phyloP scores from a whole-genome alignment of 2,888 invertebrate genomes.

The Dinocampus coccinellae region DNA sequence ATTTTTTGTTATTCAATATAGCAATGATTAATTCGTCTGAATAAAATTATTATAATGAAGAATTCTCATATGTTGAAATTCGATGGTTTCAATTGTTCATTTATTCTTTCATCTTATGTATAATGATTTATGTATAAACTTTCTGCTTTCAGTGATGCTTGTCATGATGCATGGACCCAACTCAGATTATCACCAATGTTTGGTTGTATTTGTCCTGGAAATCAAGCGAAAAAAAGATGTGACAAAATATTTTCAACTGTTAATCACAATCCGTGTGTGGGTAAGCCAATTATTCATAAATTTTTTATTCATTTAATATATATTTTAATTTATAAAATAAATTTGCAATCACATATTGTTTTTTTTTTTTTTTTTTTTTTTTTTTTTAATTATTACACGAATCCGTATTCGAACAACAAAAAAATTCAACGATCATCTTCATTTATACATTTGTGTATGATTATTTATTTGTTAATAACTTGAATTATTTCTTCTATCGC shows the following conservation, averaged over 20 bases:
- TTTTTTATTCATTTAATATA: neutral
- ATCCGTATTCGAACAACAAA: too few relatives aligned
- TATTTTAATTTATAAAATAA: neutral
- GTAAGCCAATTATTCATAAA: slow-evolving; percentile 74
- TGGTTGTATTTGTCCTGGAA: slow-evolving; percentile 93
- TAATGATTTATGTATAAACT: too few relatives aligned
- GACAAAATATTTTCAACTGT: slow-evolving; percentile 90
- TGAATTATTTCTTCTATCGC: slow-evolving; percentile 20
- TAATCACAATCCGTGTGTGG: slow-evolving; percentile 94
- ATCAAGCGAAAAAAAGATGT: slow-evolving; percentile 88
- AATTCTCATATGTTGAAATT: too few relatives aligned
- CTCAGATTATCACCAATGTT: slow-evolving; percentile 90
- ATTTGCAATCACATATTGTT: neutral
- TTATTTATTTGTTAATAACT: slow-evolving; percentile 18
- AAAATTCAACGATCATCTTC: neutral
- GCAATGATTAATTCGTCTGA: neutral
- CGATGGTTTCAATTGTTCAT: neutral
- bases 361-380: neutral
- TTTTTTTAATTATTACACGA: too few relatives aligned
- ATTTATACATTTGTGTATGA: slow-evolving; percentile 9
- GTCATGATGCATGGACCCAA: slow-evolving; percentile 90
- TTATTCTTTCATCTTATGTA: neutral
- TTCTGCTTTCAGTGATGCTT: slow-evolving; percentile 77
- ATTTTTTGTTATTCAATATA: slow-evolving; percentile 2
- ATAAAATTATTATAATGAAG: neutral